phyloP scores from a whole-genome alignment of 1,140 invertebrate genomes.

The Hycleus cichorii region DNA sequence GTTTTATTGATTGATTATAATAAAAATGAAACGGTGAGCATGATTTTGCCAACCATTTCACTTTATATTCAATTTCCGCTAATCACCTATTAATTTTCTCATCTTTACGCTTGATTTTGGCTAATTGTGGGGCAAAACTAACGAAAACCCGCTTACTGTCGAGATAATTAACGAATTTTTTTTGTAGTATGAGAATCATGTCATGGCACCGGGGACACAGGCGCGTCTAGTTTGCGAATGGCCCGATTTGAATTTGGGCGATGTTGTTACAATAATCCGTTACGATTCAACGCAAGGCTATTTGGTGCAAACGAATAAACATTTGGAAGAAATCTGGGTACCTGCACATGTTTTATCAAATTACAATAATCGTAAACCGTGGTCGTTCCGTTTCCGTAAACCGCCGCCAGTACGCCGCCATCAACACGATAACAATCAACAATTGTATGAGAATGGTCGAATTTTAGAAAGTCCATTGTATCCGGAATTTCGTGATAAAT shows the following conservation, averaged over 20 bases:
- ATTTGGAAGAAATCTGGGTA: conserved; percentile 53
- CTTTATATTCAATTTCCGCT: not conserved
- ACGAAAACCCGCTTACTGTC: too few species aligned
- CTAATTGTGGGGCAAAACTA: too few species aligned
- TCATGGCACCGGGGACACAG: conserved; percentile 47
- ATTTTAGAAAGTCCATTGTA: conserved; percentile 22
- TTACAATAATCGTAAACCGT: conserved; percentile 47
- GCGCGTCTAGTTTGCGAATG: conserved; percentile 48
- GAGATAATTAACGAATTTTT: not conserved
- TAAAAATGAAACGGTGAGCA: conserved; percentile 23
- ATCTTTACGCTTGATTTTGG: too few species aligned
- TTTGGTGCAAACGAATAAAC: conserved; percentile 39
- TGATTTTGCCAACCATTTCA: conserved; percentile 6
- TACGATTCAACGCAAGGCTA: conserved; percentile 44
- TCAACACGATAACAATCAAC: conserved; percentile 13
- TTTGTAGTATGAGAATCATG: conserved; percentile 34
- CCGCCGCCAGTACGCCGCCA: conserved; percentile 20
- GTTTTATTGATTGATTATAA: conserved; percentile 3
- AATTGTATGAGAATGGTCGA: conserved; percentile 38
- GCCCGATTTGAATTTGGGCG: conserved; percentile 46
- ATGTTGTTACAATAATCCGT: conserved; percentile 44
- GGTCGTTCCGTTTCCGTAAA: conserved; percentile 49
- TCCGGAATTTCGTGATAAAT: conserved; percentile 35
- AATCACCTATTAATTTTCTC: too few species aligned
- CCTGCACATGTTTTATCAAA: conserved; percentile 54